Evolutionary conservation across 2,888 invertebrate species (phyloP).

Genomic region (Leptinotarsa rubiginosa): DNA sequence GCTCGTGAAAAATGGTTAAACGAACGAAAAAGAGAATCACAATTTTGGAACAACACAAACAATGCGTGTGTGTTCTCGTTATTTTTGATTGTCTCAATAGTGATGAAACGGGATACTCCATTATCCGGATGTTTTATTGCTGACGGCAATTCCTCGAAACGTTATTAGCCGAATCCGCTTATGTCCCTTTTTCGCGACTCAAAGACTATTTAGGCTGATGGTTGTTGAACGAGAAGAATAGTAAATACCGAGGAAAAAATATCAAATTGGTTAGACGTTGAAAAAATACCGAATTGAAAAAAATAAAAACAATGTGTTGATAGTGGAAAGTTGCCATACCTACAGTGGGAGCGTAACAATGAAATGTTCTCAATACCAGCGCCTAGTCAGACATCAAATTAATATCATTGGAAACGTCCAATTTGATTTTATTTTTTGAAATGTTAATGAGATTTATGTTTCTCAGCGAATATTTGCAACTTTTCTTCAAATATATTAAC

Average conservation of each 20-base stretch:
- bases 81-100: constrained; percentile 39
- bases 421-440: no score
- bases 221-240: neutral
- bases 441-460: no score
- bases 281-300: no score
- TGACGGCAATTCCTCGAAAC: constrained; percentile 22
- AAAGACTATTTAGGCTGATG: neutral
- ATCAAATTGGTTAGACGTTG: neutral
- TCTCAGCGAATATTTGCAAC: no score
- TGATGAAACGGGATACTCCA: constrained; percentile 33
- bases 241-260: neutral
- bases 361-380: no score
- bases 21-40: neutral
- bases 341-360: no score
- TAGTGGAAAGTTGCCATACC: no score
- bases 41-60: neutral
- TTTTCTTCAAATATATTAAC: no score
- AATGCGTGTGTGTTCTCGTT: constrained; percentile 35
- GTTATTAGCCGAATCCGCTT: constrained; percentile 29
- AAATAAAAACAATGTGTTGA: no score
- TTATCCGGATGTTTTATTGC: constrained; percentile 33
- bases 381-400: no score
- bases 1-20: neutral
- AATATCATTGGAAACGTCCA: no score
- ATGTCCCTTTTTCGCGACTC: constrained; percentile 14